Evolutionary conservation across 2,888 invertebrate genomes (phyloP), one percentile per base, ranked within the genome.

Genomic region (Volucella inanis): DNA sequence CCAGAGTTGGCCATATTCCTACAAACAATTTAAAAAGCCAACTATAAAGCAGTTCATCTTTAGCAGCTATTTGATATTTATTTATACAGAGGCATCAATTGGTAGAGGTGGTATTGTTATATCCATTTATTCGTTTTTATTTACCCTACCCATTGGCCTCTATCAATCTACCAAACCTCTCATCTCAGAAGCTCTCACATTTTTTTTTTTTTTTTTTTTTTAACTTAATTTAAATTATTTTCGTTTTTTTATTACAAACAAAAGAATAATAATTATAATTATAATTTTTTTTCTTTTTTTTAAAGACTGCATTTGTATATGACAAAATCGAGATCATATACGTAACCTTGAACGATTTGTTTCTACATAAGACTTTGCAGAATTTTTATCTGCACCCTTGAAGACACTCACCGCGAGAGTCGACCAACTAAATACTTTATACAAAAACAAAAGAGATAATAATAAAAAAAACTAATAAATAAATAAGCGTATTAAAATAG

Each of bases 1-100:
- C 87, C 90, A 0, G 91, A 92, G 74, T 88, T 91, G 12, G 88
- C 88, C 38, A 88, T 87, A 49, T 92, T 91, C 87, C 87, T 91
- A 54, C 90, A 91, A 78, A 87, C 89, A 4, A 84, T 91, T 45
- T 91, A 90, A 89, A 45, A 47, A 18, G 18, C 49, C 8, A 39
- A 15, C 10, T 12, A 39, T 4, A 9, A 41, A 22, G 4, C 52
- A 11, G 22, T 38, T 14, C 45, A 38, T 52, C 9, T 54, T 9
- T 11, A 52, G 65, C 43, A 70, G 54, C 54, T 72, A 43, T 72
- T 67, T 47, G 43, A 70, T 71, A 70, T 64, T 76, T 22, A 49
- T 62, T 52, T 12, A 15, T 50, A 57, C 22, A 14, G 55, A 39
- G 41, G 49, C n/a, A 41, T 15, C 50, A 12, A 11, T 49, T 45